These are phyloP conservation scores for human (Homo sapiens) DNA, from an alignment of 2,113 vertebrate species.

Conservation along the genomic window GRCh38 chr12:39295001-39295500, in stretches of 20 bases:
- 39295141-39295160: not conserved
- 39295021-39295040: not conserved
- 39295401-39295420: not conserved
- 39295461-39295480: not conserved
- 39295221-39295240: not conserved
- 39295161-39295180: not conserved
- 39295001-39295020: not conserved
- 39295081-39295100: not conserved
- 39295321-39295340: not conserved
- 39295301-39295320: not conserved
- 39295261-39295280: not conserved
- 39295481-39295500: not conserved
- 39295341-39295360: not conserved
- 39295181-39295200: not conserved
- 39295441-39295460: not conserved
- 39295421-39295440: not conserved
- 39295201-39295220: not conserved
- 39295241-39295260: not conserved
- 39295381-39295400: not conserved
- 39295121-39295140: not conserved
- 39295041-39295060: not conserved
- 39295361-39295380: not conserved
- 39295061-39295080: not conserved
- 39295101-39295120: not conserved
- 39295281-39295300: not conserved